A percentile compares a stretch with the other conserved stretches of the same genome.
phyloP scores from a whole-genome alignment of 2,797 vertebrate genomes.

The Sebastes vulpes region DNA sequence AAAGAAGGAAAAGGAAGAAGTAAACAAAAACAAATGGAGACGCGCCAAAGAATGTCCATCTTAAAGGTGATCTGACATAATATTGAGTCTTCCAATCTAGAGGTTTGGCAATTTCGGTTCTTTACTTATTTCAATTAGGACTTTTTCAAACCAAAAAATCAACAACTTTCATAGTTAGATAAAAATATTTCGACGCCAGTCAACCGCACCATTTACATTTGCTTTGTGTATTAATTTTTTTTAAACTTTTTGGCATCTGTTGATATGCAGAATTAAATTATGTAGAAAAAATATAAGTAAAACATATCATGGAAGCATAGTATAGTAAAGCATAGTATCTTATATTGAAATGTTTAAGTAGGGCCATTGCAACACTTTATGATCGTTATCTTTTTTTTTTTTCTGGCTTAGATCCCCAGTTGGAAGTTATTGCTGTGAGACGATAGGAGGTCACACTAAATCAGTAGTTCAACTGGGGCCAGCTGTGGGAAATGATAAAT shows the following conservation, averaged over 20 bases:
- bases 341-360: background rate
- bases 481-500: background rate
- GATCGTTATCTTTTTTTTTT: background rate
- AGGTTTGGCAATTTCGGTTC: background rate
- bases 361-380: background rate
- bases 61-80: constrained; percentile 15
- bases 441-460: background rate
- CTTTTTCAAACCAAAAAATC: background rate
- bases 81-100: background rate
- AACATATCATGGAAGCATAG: background rate
- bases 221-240: background rate
- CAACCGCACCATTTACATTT: background rate
- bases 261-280: background rate
- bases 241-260: background rate
- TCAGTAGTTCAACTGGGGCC: background rate
- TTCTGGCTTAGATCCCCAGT: background rate
- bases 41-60: constrained; percentile 68
- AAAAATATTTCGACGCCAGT: background rate
- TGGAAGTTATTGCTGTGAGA: background rate
- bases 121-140: background rate
- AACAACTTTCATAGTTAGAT: background rate
- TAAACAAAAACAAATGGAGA: constrained; percentile 29
- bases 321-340: background rate
- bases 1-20: constrained; percentile 10
- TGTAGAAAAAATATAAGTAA: background rate